These are phyloP conservation scores for Arion vulgaris DNA, from an alignment of 1,140 invertebrate species.

Conservation along the genomic window DNA sequence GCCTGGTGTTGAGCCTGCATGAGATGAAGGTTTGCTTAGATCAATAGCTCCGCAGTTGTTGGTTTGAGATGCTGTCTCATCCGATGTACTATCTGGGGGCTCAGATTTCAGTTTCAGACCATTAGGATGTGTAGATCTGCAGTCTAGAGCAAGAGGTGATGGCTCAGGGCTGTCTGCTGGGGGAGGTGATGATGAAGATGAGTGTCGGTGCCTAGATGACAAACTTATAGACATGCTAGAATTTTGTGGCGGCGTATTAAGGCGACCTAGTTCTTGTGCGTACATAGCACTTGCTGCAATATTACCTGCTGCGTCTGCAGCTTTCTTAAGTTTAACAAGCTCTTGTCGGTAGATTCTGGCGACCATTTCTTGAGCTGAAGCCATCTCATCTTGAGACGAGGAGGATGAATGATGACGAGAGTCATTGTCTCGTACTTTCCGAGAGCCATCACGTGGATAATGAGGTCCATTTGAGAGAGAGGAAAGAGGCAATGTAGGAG, in stretches of 20 bases:
- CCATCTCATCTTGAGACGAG: slow-evolving; percentile 45
- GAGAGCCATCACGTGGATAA: slow-evolving; percentile 35
- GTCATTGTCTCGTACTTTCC: slow-evolving; percentile 43
- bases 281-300: slow-evolving; percentile 83
- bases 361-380: slow-evolving; percentile 91
- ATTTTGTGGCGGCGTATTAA: slow-evolving; percentile 41
- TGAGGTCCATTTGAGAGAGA: slow-evolving; percentile 32
- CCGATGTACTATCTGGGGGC: slow-evolving; percentile 60
- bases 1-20: slow-evolving; percentile 58
- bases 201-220: neutral
- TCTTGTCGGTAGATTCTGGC: slow-evolving; percentile 97
- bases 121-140: slow-evolving; percentile 27
- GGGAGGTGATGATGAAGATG: slow-evolving; percentile 17
- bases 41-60: slow-evolving; percentile 63
- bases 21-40: slow-evolving; percentile 59
- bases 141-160: slow-evolving; percentile 34
- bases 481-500: slow-evolving; percentile 36
- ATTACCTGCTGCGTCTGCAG: slow-evolving; percentile 79
- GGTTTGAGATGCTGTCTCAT: slow-evolving; percentile 48
- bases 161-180: neutral
- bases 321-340: slow-evolving; percentile 83
- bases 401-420: slow-evolving; percentile 30
- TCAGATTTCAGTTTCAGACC: slow-evolving; percentile 56
- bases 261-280: slow-evolving; percentile 65
- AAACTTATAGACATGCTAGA: neutral